Conservation (phyloP, 2,797 vertebrate species). For the Amblyopsis hoosieri region DNA sequence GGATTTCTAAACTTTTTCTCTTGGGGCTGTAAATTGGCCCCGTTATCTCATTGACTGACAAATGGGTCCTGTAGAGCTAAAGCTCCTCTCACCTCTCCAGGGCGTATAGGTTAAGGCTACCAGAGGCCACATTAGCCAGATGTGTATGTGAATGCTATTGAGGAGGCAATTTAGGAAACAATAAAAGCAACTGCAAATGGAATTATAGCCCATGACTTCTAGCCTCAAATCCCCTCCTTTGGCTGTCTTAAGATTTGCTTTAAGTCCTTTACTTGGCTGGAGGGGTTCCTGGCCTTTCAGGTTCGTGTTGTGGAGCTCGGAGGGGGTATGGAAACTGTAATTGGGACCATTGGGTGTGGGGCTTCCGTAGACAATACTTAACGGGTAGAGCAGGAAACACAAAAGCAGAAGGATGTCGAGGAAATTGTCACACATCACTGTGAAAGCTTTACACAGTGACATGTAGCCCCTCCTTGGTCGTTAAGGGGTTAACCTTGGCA, state of each 20-base stretch:
- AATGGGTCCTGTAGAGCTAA: slow-evolving; percentile 52
- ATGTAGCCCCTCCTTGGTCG: slow-evolving; percentile 23
- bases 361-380: slow-evolving; percentile 32
- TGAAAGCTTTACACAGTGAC: slow-evolving; percentile 8
- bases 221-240: slow-evolving; percentile 56
- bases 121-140: slow-evolving; percentile 73
- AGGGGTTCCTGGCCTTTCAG: slow-evolving; percentile 52
- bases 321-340: slow-evolving; percentile 23
- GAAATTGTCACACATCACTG: slow-evolving; percentile 24
- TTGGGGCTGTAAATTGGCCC: slow-evolving; percentile 45
- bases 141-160: slow-evolving; percentile 72
- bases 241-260: slow-evolving; percentile 51
- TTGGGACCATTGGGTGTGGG: slow-evolving; percentile 19
- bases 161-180: slow-evolving; percentile 77
- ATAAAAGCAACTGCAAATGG: slow-evolving; percentile 77
- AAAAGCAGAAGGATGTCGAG: slow-evolving; percentile 36
- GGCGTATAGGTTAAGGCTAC: slow-evolving; percentile 53
- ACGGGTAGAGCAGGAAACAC: slow-evolving; percentile 36
- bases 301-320: slow-evolving; percentile 17
- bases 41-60: slow-evolving; percentile 70
- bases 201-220: slow-evolving; percentile 69
- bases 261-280: slow-evolving; percentile 51
- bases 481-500: slow-evolving; percentile 34
- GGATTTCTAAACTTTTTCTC: slow-evolving; percentile 51
- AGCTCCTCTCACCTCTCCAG: slow-evolving; percentile 58